These are phyloP conservation scores for Heliconius hortense DNA, from an alignment of 2,888 invertebrate species.

Conservation along the genomic window DNA sequence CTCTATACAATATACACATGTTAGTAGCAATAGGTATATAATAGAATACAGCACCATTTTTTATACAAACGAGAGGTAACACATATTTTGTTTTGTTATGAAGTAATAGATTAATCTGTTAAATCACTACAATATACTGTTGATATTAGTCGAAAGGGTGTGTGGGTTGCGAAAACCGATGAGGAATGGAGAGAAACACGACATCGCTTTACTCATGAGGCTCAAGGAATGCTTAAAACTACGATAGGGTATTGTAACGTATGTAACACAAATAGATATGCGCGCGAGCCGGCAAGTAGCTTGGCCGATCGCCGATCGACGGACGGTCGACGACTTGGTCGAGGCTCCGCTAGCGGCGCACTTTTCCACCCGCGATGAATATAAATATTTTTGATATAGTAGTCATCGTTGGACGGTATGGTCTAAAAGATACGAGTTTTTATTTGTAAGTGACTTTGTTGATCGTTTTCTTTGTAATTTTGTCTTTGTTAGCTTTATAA, in stretches of 20 bases:
- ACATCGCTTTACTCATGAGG: conserved; percentile 71
- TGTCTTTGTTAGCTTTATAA: conserved; percentile 79
- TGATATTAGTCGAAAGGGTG: conserved; percentile 62
- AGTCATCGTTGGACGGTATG: conserved; percentile 76
- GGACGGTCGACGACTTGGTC: conserved; percentile 19
- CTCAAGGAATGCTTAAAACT: conserved; percentile 67
- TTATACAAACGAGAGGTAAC: conserved; percentile 64
- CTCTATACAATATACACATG: conserved; percentile 72
- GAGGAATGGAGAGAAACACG: conserved; percentile 58
- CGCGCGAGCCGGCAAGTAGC: conserved; percentile 36
- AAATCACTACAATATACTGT: conserved; percentile 63
- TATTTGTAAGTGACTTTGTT: conserved; percentile 80
- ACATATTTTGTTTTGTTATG: conserved; percentile 75
- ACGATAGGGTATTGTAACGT: conserved; percentile 52
- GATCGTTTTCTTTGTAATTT: conserved; percentile 80
- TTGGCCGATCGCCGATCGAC: too few species aligned
- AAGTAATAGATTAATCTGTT: conserved; percentile 77
- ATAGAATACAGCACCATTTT: conserved; percentile 60
- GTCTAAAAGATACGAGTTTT: conserved; percentile 73
- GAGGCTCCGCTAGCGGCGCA: conserved; percentile 24
- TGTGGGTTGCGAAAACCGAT: conserved; percentile 61
- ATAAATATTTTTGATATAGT: conserved; percentile 63
- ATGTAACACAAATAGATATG: conserved; percentile 27
- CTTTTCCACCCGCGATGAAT: conserved; percentile 36
- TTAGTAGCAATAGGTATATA: conserved; percentile 61